A percentile compares a stretch with the other conserved stretches of the same genome.
These are phyloP conservation scores for Gouania willdenowi DNA, from an alignment of 2,797 vertebrate genomes.

Conservation along the genomic window DNA sequence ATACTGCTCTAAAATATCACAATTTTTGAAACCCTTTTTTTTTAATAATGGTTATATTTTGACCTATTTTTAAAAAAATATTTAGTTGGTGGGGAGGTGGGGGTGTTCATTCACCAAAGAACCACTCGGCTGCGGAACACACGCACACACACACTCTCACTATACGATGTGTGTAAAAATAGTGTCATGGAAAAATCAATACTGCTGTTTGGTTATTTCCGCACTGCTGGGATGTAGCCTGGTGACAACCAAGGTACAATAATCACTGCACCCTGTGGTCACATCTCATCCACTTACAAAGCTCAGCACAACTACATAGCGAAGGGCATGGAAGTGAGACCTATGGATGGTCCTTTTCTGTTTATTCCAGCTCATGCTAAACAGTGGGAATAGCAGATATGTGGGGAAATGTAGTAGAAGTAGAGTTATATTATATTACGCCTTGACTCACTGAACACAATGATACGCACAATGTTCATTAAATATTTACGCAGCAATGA, in stretches of 20 bases:
- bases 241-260: constrained; percentile 37
- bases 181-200: constrained; percentile 78
- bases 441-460: too few species aligned
- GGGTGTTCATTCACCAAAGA: too few species aligned
- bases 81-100: too few species aligned
- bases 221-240: constrained; percentile 25
- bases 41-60: too few species aligned
- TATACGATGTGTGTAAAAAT: constrained; percentile 48
- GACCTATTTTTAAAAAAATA: too few species aligned
- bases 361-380: constrained; percentile 37
- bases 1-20: too few species aligned
- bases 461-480: constrained; percentile 29
- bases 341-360: constrained; percentile 21
- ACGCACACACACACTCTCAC: not conserved
- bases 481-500: constrained; percentile 45
- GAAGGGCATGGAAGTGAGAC: constrained; percentile 23
- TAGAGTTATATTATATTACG: too few species aligned
- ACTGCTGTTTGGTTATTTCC: constrained; percentile 66
- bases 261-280: constrained; percentile 43
- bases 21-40: too few species aligned
- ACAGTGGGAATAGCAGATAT: constrained; percentile 28
- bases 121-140: too few species aligned
- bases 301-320: constrained; percentile 11
- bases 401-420: too few species aligned
- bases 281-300: constrained; percentile 50